Evolutionary conservation across 2,113 vertebrate genomes (phyloP).

Genomic region (Heptranchias perlo): DNA sequence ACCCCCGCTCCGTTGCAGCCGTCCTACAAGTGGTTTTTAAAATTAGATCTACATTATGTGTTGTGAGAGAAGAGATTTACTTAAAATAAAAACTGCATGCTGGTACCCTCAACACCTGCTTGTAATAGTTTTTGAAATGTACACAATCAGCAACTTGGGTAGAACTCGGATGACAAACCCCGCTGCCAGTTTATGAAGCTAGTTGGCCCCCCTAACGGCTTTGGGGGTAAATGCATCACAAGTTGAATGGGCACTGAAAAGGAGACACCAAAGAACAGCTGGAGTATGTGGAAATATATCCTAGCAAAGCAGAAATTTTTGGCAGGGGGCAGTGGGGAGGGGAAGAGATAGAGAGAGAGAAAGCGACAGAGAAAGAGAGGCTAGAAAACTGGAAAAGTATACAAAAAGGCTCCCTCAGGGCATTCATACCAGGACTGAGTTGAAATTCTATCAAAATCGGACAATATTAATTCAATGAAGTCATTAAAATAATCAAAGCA

Average conservation of each 20-base stretch:
- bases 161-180: not conserved
- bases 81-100: not conserved
- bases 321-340: not conserved
- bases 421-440: not conserved
- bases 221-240: not conserved
- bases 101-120: not conserved
- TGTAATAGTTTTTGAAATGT: not conserved
- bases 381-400: not conserved
- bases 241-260: not conserved
- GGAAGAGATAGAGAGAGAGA: not conserved
- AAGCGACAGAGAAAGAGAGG: not conserved
- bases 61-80: not conserved
- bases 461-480: not conserved
- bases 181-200: not conserved
- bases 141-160: not conserved
- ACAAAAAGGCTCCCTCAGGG: not conserved
- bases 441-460: not conserved
- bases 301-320: not conserved
- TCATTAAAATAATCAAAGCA: not conserved
- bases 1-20: not conserved
- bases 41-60: not conserved
- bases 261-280: not conserved
- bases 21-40: not conserved
- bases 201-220: not conserved
- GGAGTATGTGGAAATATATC: not conserved